These are phyloP conservation scores for Dromas ardeola DNA, from an alignment of 2,113 vertebrate genomes.

Conservation along the genomic window DNA sequence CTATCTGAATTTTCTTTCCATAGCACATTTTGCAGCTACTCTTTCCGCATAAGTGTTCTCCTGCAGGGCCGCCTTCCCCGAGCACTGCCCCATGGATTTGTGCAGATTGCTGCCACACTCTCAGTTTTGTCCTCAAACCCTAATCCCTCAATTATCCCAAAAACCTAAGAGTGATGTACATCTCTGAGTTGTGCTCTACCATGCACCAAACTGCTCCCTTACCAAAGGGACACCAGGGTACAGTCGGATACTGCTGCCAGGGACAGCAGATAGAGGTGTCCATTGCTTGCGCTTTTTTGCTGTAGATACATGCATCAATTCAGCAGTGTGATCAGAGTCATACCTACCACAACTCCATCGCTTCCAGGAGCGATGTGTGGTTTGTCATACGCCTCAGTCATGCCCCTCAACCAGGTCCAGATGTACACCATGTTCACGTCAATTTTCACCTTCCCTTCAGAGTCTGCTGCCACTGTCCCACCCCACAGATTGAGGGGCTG, in stretches of 20 bases:
- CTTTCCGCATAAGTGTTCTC: background rate
- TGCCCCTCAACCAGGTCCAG: background rate
- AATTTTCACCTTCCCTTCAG: background rate
- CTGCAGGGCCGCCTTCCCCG: background rate
- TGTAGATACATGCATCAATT: background rate
- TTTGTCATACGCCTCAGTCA: background rate
- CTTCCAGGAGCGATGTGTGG: background rate
- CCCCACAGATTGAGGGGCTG: background rate
- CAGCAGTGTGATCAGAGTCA: background rate
- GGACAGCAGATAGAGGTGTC: background rate
- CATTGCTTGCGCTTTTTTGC: background rate
- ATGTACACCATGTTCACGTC: background rate
- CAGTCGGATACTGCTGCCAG: background rate
- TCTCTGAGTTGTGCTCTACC: background rate
- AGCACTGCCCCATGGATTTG: accelerated
- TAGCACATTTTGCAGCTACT: background rate
- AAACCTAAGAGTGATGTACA: too few species aligned
- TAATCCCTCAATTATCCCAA: background rate
- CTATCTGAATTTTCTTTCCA: background rate
- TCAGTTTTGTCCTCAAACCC: background rate
- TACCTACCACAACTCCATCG: background rate
- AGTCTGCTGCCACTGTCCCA: background rate
- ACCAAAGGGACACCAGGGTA: background rate
- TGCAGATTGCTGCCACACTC: background rate
- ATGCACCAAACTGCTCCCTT: background rate